phyloP scores from a whole-genome alignment of 2,113 vertebrate genomes.

The Patagioenas fasciata region DNA sequence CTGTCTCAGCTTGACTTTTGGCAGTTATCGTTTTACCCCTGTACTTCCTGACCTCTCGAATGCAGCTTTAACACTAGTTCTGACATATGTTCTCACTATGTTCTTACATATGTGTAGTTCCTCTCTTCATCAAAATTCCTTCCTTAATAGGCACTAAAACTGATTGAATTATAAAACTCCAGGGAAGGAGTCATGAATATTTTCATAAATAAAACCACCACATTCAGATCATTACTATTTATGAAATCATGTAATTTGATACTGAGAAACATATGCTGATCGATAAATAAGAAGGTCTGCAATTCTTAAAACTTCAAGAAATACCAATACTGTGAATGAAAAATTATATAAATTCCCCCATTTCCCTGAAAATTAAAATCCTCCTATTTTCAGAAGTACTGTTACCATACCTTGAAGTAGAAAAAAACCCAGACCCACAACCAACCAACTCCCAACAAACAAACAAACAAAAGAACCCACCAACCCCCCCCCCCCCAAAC shows the following conservation, averaged over 20 bases:
- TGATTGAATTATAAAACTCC: slow-evolving; percentile 22
- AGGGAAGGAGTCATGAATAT: slow-evolving; percentile 40
- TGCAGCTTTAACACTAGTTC: slow-evolving; percentile 41
- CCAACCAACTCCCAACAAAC: not conserved
- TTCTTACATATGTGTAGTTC: slow-evolving; percentile 50
- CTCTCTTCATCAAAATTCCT: slow-evolving; percentile 40
- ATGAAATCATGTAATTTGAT: slow-evolving; percentile 20
- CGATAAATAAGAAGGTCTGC: not conserved
- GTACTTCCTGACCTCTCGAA: slow-evolving; percentile 36
- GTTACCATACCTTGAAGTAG: not conserved
- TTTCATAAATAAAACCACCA: slow-evolving; percentile 21
- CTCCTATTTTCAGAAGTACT: not conserved
- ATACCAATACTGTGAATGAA: not conserved
- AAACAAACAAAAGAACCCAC: no score
- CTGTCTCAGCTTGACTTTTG: slow-evolving; percentile 51
- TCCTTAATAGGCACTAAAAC: slow-evolving; percentile 4
- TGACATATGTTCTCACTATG: slow-evolving; percentile 61
- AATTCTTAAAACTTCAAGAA: not conserved
- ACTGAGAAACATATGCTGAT: slow-evolving; percentile 27
- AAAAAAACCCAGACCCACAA: not conserved
- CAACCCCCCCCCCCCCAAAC: not conserved
- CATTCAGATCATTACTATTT: slow-evolving; percentile 40
- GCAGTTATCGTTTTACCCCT: slow-evolving; percentile 18
- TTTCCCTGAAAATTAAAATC: not conserved
- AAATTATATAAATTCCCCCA: not conserved